Percentiles rank a stretch among this genome's conserved stretches.
Evolutionary conservation across 2,888 invertebrate species (phyloP).

Genomic region (Neocrepidodera transversa): DNA sequence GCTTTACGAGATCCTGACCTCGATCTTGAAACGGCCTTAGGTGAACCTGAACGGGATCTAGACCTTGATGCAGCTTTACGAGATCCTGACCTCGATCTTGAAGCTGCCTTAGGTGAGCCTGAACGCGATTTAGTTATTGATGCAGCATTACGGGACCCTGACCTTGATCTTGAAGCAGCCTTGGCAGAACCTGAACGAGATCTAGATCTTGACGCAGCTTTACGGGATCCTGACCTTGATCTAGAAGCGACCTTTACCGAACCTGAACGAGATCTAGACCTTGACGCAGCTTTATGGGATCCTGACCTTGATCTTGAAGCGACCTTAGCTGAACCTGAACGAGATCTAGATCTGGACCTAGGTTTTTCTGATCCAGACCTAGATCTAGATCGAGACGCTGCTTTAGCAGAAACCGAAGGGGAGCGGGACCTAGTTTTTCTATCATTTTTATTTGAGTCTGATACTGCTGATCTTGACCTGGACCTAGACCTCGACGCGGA

Average conservation of each 20-base stretch:
- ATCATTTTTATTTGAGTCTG: background rate
- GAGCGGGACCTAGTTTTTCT: slow-evolving; percentile 45
- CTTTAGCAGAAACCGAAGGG: slow-evolving; percentile 29
- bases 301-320: slow-evolving; percentile 18
- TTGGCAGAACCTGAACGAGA: slow-evolving; percentile 38
- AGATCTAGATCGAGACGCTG: slow-evolving; percentile 25
- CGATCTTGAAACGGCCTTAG: slow-evolving; percentile 30
- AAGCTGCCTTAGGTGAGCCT: slow-evolving; percentile 19
- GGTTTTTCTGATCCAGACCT: slow-evolving; percentile 46
- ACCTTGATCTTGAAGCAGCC: slow-evolving; percentile 26
- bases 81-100: slow-evolving; percentile 41
- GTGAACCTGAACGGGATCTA: slow-evolving; percentile 43
- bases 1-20: slow-evolving; percentile 48
- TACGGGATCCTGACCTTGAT: slow-evolving; percentile 53
- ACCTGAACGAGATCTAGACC: slow-evolving; percentile 35
- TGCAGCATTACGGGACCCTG: slow-evolving; percentile 38
- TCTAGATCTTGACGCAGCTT: slow-evolving; percentile 43
- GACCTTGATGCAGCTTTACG: slow-evolving; percentile 37
- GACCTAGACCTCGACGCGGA: slow-evolving; percentile 47
- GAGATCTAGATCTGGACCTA: slow-evolving; percentile 42
- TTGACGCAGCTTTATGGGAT: slow-evolving; percentile 41
- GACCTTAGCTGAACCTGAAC: slow-evolving; percentile 34
- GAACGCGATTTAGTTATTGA: slow-evolving; percentile 47
- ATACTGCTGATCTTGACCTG: background rate
- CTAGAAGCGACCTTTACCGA: slow-evolving; percentile 38